Base-by-base conservation (phyloP, 1,140 invertebrate genomes). In the Pectinophora gossypiella region DNA sequence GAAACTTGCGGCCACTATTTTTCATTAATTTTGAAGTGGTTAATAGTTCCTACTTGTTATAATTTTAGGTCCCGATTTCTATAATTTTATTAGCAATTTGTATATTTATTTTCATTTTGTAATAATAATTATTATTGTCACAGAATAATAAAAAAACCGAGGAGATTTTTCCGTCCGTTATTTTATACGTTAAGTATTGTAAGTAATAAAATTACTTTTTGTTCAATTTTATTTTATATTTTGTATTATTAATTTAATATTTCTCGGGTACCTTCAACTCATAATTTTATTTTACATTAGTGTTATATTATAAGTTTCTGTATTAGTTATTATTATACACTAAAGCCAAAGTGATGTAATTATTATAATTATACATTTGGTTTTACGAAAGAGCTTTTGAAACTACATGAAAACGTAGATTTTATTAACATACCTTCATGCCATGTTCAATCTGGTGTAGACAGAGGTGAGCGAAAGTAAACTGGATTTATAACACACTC, bases 11-110 rank as follows among this genome's bases (percentile, higher is more conserved):
- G 67, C 76, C 76, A 80, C 74, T 72, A 27, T 54, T 43, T 61
- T 54, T 59, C 59, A 46, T 54, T 53, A 56, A 66, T 50, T 67
- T 64, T 19, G 57, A 67, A 69, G 67, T 78, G 76, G 78, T 83
- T 78, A 59, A 76, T 53, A 77, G 79, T 83, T 83, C 76, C 79
- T 61, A 45, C 22, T 46, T 68, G n/a, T 13, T 40, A 18, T 15
- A 40, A 18, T 6, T 68, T 63, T 38, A 20, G 27, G 27, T 36
- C 51, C 54, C 36, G 21, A 19, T 38, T 15, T 35, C 2, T n/a
- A 7, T 27, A 15, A 18, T 7, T 2, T 18, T 16, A 1, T 10
- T 15, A 16, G 7, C 2, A 15, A 53, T 42, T 3, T 46, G 42
- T 56, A 54, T n/a, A 48, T 32, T 19, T 36, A 46, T 13, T 3